phyloP scores from a whole-genome alignment of 2,797 vertebrate species.

The Choloepus didactylus region DNA sequence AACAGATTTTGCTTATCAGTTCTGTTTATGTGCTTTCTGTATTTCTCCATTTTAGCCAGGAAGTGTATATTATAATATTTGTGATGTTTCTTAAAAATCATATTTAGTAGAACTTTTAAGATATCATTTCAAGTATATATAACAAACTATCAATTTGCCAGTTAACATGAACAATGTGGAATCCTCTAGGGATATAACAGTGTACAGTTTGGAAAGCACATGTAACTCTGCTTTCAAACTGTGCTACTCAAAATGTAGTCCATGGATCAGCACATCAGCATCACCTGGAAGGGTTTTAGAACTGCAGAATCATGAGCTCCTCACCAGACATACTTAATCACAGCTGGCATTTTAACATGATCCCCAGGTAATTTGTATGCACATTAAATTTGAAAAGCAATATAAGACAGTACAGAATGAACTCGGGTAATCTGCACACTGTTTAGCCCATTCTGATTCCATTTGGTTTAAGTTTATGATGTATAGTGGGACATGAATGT shows the following conservation, averaged over 20 bases:
- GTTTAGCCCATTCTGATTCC: conserved; percentile 1
- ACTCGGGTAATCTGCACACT: conserved; percentile 7
- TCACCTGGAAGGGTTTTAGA: neutral
- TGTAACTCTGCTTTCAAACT: neutral
- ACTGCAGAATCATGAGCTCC: neutral
- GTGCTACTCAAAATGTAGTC: neutral
- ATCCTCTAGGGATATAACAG: neutral
- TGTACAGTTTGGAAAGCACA: neutral
- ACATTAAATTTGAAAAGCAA: conserved; percentile 21
- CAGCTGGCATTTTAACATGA: conserved; percentile 42
- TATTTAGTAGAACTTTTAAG: conserved; percentile 15
- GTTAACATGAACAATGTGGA: neutral
- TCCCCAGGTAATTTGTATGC: neutral
- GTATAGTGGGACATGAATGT: neutral
- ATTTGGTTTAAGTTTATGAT: neutral
- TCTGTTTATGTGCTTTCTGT: conserved; percentile 42
- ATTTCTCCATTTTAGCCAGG: conserved; percentile 57
- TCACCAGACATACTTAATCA: neutral
- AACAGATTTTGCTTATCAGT: conserved; percentile 59
- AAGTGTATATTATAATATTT: conserved; percentile 36
- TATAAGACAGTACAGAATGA: neutral
- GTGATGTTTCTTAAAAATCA: conserved; percentile 28
- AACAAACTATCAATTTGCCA: conserved; percentile 40
- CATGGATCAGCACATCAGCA: neutral
- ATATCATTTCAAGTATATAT: neutral